Conservation (phyloP, 2,113 vertebrate genomes). For the Donacobius atricapilla region DNA sequence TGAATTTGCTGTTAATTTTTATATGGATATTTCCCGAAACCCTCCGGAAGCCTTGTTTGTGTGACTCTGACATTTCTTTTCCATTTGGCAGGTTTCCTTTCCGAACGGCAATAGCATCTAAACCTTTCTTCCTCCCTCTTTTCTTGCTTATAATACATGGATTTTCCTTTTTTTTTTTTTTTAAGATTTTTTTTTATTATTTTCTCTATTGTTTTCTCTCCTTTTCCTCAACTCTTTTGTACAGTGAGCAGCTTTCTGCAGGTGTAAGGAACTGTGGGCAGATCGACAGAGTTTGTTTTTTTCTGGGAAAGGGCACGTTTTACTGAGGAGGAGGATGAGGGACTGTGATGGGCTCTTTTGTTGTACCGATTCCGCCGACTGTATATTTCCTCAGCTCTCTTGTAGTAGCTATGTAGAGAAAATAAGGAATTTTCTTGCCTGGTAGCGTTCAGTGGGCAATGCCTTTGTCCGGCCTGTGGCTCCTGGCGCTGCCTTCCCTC, state of each 20-base stretch:
- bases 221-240: conserved; percentile 31
- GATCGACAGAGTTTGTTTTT: background rate
- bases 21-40: conserved; percentile 66
- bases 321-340: background rate
- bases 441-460: background rate
- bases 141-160: conserved; percentile 38
- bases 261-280: background rate
- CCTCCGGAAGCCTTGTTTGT: conserved; percentile 64
- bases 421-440: conserved; percentile 33
- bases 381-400: conserved; percentile 42
- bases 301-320: background rate
- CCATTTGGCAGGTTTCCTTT: conserved; percentile 64
- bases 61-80: conserved; percentile 68
- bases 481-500: background rate
- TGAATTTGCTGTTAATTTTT: conserved; percentile 76
- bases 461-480: background rate
- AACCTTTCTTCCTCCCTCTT: conserved; percentile 32
- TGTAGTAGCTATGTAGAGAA: conserved; percentile 16
- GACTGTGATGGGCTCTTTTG: background rate
- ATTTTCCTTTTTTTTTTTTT: background rate
- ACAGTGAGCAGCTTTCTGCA: conserved; percentile 46
- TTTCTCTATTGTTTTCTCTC: background rate
- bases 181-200: background rate
- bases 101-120: conserved; percentile 42
- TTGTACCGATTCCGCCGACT: conserved; percentile 57